These are phyloP conservation scores for Heterocephalus glaber DNA, from an alignment of 2,113 vertebrate genomes.

Conservation along the genomic window DNA sequence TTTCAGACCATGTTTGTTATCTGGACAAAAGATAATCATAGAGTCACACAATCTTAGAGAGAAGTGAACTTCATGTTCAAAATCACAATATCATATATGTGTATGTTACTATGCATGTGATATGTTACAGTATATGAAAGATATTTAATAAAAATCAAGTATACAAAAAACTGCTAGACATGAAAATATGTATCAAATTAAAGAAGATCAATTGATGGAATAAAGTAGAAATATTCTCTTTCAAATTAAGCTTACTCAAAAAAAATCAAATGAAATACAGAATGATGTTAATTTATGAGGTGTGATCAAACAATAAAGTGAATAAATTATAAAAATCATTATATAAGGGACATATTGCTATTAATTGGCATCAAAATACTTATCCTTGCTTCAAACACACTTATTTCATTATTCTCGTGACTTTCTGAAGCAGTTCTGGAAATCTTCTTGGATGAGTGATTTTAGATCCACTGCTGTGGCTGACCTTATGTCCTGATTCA, in stretches of 20 bases:
- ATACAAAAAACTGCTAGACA: background rate
- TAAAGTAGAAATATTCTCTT: background rate
- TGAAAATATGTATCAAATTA: background rate
- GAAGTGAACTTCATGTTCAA: background rate
- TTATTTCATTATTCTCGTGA: background rate
- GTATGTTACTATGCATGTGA: background rate
- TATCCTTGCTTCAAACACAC: background rate
- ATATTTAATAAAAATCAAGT: background rate
- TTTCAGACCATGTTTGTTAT: background rate
- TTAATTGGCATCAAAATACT: background rate
- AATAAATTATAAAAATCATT: background rate
- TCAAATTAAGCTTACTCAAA: background rate
- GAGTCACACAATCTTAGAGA: background rate
- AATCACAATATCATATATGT: background rate
- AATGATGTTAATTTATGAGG: background rate
- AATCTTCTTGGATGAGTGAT: background rate
- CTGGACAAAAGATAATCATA: background rate
- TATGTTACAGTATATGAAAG: background rate
- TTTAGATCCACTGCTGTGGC: background rate
- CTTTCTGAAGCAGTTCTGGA: background rate
- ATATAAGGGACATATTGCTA: background rate
- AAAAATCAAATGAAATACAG: background rate
- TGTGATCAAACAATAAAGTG: background rate
- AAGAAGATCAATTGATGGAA: background rate
- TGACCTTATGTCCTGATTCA: too few species aligned